These are phyloP conservation scores for Potorous gilbertii DNA, from an alignment of 2,797 vertebrate genomes.

Conservation along the genomic window DNA sequence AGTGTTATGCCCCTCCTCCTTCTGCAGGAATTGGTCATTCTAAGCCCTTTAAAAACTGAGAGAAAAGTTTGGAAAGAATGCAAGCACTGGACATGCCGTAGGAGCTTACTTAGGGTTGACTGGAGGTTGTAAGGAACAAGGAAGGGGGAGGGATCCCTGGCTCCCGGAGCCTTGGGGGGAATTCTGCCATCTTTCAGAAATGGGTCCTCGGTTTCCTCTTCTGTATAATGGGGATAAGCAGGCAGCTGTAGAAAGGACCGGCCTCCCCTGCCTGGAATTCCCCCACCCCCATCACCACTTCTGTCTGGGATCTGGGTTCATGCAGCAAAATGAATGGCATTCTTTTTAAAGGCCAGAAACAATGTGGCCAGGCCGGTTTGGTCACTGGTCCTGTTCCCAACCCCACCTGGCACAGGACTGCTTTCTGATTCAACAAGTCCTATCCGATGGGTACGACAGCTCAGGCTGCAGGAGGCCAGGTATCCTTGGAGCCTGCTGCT, in stretches of 20 bases:
- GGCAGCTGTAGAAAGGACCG: neutral
- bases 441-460: neutral
- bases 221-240: neutral
- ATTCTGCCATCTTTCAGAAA: neutral
- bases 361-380: constrained; percentile 87
- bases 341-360: constrained; percentile 76
- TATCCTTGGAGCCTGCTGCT: constrained; percentile 3
- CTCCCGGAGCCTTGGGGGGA: too few relatives aligned
- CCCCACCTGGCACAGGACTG: constrained; percentile 71
- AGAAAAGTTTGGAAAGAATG: neutral
- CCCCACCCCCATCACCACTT: neutral
- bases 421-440: constrained; percentile 66
- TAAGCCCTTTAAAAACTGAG: neutral
- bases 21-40: neutral
- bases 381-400: constrained; percentile 81
- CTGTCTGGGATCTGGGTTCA: neutral
- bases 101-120: neutral
- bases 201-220: neutral
- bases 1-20: neutral
- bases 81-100: neutral
- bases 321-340: constrained; percentile 59
- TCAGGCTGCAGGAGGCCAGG: neutral
- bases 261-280: neutral
- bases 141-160: neutral
- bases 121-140: neutral